Evolutionary conservation across 2,113 vertebrate species (phyloP), one percentile per base, ranked within the genome.

Genomic region (Glareola pratincola): DNA sequence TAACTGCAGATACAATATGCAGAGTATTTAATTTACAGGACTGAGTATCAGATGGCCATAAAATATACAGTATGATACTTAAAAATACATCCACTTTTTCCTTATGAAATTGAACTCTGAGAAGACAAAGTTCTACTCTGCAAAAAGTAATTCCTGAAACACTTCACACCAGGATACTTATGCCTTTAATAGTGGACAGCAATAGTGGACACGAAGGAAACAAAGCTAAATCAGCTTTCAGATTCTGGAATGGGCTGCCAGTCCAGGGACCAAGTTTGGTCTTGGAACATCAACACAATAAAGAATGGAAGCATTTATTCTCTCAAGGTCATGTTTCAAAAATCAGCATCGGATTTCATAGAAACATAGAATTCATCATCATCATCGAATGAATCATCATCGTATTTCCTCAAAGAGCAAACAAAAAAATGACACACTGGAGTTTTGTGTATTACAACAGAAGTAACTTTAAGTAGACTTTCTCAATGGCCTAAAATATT

Each of bases 161-260:
- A 80, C n/a, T 80, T 79, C 90, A 85, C 92, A 94, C 43, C 85
- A 90, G 75, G 78, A 83, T 75, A 57, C 64, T 93, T 90, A 85
- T 21, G 82, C 32, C 23, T 94, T 90, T 92, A 94, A 43, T 88
- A 96, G 57, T 41, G 41, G 41, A 41, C 73, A 94, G 78, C 34
- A 79, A 47, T 10, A 62, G 29, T 29, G 20, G 24, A 90, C 41
- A 90, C 92, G 54, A 73, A 80, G 63, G 41, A 96, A 96, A 94
- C 62, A 85, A 94, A 94, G 64, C 36, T 73, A 87, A 94, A 89
- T 66, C 69, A 87, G 19, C 77, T 92, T 79, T 82, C 73, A 91
- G 51, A 89, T 84, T 91, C 47, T 92, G 60, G 48, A 63, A 85
- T 63, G 71, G 68, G 53, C 66, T 93, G 66, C 69, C 62, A 81